These are phyloP conservation scores for Sapajus apella DNA, from an alignment of 2,113 vertebrate species.

Conservation along the genomic window DNA sequence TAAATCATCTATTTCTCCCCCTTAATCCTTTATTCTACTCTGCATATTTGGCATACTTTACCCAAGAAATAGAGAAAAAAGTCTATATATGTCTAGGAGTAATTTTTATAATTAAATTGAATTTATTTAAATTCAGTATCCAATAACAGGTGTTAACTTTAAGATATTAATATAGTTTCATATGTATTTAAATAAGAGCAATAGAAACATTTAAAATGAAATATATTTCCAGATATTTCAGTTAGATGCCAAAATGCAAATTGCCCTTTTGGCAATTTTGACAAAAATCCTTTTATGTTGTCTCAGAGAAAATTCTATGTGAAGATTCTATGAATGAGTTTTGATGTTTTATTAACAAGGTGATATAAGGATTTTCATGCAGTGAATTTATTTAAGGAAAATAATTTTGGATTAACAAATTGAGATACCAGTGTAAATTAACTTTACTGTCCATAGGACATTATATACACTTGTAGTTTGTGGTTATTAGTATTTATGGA, in stretches of 20 bases:
- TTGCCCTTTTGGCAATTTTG: not conserved
- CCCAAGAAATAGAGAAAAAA: not conserved
- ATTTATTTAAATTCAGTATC: constrained; percentile 53
- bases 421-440: not conserved
- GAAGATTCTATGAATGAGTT: constrained; percentile 48
- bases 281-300: constrained; percentile 54
- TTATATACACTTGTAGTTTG: not conserved
- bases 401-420: not conserved
- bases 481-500: constrained; percentile 49
- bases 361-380: not conserved
- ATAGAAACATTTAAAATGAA: constrained; percentile 59
- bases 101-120: constrained; percentile 39
- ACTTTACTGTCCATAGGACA: not conserved
- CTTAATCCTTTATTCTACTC: not conserved
- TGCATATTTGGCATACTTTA: not conserved
- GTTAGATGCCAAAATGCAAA: constrained; percentile 18
- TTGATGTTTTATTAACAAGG: constrained; percentile 48
- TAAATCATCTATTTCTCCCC: not conserved
- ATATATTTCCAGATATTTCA: constrained; percentile 69
- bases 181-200: constrained; percentile 73
- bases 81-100: not conserved
- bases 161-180: constrained; percentile 59
- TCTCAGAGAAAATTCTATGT: constrained; percentile 41
- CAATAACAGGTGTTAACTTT: constrained; percentile 70
- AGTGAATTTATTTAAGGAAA: constrained; percentile 24